A percentile compares a stretch with the other conserved stretches of the same genome.
These are phyloP conservation scores for Argynnis bischoffii DNA, from an alignment of 2,888 invertebrate species.

Conservation along the genomic window DNA sequence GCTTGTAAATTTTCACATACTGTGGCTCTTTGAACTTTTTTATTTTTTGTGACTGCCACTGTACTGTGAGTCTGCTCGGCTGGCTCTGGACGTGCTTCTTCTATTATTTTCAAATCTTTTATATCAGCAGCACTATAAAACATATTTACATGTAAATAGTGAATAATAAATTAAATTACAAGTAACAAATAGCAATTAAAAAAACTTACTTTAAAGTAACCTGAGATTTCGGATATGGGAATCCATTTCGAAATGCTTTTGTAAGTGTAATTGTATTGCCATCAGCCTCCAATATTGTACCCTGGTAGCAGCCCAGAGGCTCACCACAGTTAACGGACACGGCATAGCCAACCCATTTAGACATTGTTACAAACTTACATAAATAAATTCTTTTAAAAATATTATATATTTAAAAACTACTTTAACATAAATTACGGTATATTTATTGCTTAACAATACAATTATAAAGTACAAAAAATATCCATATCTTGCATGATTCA, in stretches of 20 bases:
- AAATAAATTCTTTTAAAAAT: not conserved
- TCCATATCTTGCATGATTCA: no score
- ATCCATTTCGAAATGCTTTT: conserved; percentile 92
- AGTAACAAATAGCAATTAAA: not conserved
- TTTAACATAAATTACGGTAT: not conserved
- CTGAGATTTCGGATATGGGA: conserved; percentile 75
- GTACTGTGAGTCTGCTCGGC: conserved; percentile 67
- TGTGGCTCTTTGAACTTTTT: conserved; percentile 63
- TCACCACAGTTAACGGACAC: conserved; percentile 92
- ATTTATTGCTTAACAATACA: conserved; percentile 3
- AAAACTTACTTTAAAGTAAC: conserved; percentile 74
- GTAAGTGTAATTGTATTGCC: conserved; percentile 87
- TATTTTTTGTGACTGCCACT: conserved; percentile 62
- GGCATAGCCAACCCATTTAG: conserved; percentile 88
- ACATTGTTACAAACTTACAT: conserved; percentile 59
- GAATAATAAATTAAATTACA: not conserved
- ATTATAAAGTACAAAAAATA: not conserved
- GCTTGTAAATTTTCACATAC: conserved; percentile 72
- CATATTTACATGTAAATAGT: not conserved
- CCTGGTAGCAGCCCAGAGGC: conserved; percentile 91
- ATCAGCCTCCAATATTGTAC: conserved; percentile 87
- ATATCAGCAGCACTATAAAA: conserved; percentile 87
- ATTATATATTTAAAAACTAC: not conserved
- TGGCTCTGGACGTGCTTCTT: conserved; percentile 81
- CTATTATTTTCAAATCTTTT: conserved; percentile 87